Evolutionary conservation across 2,888 invertebrate species (phyloP).

Genomic region (Chymomyza caudatula): DNA sequence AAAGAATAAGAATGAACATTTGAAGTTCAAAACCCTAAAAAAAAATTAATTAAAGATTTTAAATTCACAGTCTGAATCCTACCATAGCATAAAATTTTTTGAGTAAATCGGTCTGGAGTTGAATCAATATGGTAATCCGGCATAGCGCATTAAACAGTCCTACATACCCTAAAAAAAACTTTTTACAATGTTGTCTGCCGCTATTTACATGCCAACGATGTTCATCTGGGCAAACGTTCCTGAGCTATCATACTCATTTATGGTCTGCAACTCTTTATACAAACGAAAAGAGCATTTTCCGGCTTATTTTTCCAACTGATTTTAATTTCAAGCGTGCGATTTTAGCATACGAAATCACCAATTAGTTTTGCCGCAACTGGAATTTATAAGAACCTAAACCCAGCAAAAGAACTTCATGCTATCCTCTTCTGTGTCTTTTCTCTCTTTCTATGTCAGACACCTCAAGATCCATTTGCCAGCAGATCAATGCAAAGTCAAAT

Average conservation of each 20-base stretch:
- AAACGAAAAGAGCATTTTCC: not conserved
- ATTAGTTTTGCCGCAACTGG: slow-evolving; percentile 66
- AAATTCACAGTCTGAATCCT: no score
- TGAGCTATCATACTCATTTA: not conserved
- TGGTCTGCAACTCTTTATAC: not conserved
- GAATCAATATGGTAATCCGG: no score
- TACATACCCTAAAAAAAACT: not conserved
- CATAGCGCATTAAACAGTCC: not conserved
- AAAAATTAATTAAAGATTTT: no score
- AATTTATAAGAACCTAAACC: slow-evolving; percentile 37
- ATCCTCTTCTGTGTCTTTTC: not conserved
- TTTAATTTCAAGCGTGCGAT: slow-evolving; percentile 59
- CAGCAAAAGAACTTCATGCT: not conserved
- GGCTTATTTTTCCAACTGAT: slow-evolving; percentile 15
- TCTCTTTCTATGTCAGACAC: slow-evolving; percentile 60
- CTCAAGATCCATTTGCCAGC: slow-evolving; percentile 67
- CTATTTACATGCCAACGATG: no score
- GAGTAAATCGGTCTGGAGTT: no score
- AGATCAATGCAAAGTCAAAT: slow-evolving; percentile 75
- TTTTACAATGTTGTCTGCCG: not conserved
- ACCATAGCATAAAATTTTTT: no score
- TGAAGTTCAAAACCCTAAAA: no score
- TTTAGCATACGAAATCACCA: slow-evolving; percentile 69
- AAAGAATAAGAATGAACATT: no score
- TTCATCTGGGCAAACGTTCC: no score